Evolutionary conservation across 2,888 invertebrate species (phyloP), one percentile per base, ranked within the genome.

Genomic region (Gandaritis pyraliata): DNA sequence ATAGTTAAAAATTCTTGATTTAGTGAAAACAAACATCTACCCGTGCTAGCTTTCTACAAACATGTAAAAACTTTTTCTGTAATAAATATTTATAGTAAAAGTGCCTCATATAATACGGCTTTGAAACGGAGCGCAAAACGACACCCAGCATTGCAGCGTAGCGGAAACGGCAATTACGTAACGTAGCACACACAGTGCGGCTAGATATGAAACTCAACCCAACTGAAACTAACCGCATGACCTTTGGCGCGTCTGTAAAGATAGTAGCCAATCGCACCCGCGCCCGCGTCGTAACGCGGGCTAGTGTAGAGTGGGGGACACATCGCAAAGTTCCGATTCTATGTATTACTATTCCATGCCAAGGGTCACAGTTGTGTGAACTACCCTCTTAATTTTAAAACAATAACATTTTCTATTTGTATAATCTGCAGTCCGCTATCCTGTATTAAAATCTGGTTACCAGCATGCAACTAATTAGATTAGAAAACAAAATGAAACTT

Each of bases 111-210:
- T 57, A 45, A 51, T 23, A 46, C 46, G 29, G 51, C 30, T 58
- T 58, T 51, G 29, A 51, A 46, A 45, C 46, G 8, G 23, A 47
- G 39, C 58, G 39, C 39, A 29, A 30, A 47, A 52, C 41, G 47
- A 46, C 51, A 58, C 39, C 47, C 49, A 48, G 18, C 18, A 53
- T 29, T 45, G 51, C 51, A 46, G 11, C 46, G 52, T 41, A 41
- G 13, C 30, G 41, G 52, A 58, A 58, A 41, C 41, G n/a, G 41
- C 47, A 52, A 47, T 58, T 58, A 58, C 52, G 58, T 52, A 45
- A 39, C 52, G 6, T 43, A 50, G 11, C 29, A 48, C 18, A 48
- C 18, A 30, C 47, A 30, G 15, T 54, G 33, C 1, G 39, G 45
- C 16, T 41, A 48, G 41, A 56, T 30, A 30, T 15, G 23, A 47